phyloP scores from a whole-genome alignment of 2,797 vertebrate species.

The Rhinogobio ventralis region DNA sequence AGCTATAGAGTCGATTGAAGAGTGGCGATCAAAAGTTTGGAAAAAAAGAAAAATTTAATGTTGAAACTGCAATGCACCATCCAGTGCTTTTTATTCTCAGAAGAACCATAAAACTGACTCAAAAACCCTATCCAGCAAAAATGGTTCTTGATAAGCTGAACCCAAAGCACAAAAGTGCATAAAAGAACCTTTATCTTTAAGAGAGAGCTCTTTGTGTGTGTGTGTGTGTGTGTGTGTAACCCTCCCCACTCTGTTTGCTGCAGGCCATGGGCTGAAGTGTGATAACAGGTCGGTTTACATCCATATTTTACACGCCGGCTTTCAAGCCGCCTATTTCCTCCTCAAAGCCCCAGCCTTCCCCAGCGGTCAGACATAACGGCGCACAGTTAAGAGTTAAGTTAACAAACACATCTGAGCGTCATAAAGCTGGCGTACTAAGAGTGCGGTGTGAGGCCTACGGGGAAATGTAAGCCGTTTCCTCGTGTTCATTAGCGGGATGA shows the following conservation, averaged over 20 bases:
- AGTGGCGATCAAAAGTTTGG: background rate
- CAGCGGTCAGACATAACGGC: conserved; percentile 24
- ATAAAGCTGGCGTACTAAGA: conserved; percentile 44
- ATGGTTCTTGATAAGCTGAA: background rate
- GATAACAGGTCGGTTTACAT: conserved; percentile 31
- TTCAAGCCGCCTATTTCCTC: conserved; percentile 17
- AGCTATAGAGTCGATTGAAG: background rate
- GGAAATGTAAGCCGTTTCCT: conserved; percentile 57
- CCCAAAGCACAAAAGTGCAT: background rate
- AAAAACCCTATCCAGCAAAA: conserved; percentile 1
- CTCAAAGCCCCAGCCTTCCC: conserved; percentile 35
- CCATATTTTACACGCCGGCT: conserved; percentile 44
- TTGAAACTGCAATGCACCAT: background rate
- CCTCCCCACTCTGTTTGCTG: background rate
- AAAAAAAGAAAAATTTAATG: no score
- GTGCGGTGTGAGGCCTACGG: conserved; percentile 38
- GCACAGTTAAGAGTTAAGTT: conserved; percentile 55
- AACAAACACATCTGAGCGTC: conserved; percentile 51
- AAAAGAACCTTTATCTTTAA: conserved; percentile 5
- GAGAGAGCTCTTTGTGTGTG: background rate
- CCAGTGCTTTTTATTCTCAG: background rate
- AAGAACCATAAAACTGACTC: background rate
- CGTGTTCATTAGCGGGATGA: conserved; percentile 58
- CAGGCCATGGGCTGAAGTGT: conserved; percentile 3
- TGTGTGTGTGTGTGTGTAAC: background rate